Evolutionary conservation across 1,140 invertebrate species (phyloP).

Genomic region (Anthonomus grandis): DNA sequence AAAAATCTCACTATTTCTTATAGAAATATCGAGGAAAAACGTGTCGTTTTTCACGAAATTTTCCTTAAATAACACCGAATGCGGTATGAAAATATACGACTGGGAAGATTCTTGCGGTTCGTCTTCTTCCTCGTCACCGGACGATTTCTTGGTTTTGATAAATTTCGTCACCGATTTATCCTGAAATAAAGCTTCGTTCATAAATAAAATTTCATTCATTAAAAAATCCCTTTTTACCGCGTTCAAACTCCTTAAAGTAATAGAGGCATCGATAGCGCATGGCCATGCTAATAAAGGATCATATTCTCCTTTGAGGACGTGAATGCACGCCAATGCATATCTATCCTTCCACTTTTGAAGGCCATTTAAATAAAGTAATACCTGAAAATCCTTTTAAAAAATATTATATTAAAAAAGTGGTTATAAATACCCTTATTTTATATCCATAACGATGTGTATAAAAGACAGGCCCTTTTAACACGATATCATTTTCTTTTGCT

Average conservation of each 20-base stretch:
- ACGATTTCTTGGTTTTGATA: conserved; percentile 51
- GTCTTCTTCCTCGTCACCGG: conserved; percentile 50
- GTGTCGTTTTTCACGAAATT: conserved; percentile 64
- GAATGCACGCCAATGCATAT: conserved; percentile 63
- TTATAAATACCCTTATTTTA: conserved; percentile 57
- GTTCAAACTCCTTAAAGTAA: conserved; percentile 58
- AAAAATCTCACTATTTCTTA: too few species aligned
- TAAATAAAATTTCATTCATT: too few species aligned
- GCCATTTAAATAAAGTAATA: conserved; percentile 66
- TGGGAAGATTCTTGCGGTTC: conserved; percentile 55
- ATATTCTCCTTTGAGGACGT: conserved; percentile 63
- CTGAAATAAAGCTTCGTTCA: conserved; percentile 29
- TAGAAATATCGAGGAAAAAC: conserved; percentile 61
- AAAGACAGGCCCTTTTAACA: conserved; percentile 63
- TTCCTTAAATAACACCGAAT: conserved; percentile 60
- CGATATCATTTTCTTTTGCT: conserved; percentile 59
- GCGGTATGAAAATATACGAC: conserved; percentile 71
- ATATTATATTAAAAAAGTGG: neutral
- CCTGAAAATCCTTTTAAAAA: conserved; percentile 46
- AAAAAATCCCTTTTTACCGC: too few species aligned
- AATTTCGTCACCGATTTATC: conserved; percentile 51
- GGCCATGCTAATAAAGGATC: conserved; percentile 68
- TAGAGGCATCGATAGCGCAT: conserved; percentile 59
- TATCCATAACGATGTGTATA: conserved; percentile 68
- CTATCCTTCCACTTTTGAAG: conserved; percentile 69